phyloP scores from a whole-genome alignment of 2,888 invertebrate species.

The Mellilla xanthometata region DNA sequence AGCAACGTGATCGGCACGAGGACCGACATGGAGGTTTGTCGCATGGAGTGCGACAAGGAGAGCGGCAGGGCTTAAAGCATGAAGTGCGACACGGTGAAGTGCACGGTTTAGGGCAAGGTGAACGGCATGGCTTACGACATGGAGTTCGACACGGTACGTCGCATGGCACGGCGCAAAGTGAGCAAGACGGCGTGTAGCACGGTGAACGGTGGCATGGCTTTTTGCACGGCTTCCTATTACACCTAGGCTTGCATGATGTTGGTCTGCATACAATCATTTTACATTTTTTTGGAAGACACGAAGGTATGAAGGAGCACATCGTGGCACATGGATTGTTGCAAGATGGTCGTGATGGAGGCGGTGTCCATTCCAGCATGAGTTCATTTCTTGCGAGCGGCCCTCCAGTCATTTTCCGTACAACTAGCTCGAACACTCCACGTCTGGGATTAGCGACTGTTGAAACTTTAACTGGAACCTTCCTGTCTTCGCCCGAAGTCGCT shows the following conservation, averaged over 20 bases:
- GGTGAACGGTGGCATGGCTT: slow-evolving; percentile 32
- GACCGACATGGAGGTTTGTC: background rate
- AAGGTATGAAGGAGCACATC: slow-evolving; percentile 32
- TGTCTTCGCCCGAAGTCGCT: slow-evolving; percentile 45
- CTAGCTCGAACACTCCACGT: slow-evolving; percentile 71
- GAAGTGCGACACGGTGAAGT: background rate
- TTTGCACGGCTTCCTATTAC: slow-evolving; percentile 46
- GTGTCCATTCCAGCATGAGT: slow-evolving; percentile 74
- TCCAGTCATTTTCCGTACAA: slow-evolving; percentile 64
- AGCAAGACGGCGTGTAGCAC: background rate
- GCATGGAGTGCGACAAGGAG: background rate
- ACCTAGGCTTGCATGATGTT: slow-evolving; percentile 45
- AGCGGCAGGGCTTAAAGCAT: background rate
- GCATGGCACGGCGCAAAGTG: background rate
- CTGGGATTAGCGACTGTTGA: slow-evolving; percentile 61
- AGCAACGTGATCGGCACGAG: background rate
- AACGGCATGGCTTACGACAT: background rate
- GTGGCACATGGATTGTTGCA: slow-evolving; percentile 43
- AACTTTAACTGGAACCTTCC: slow-evolving; percentile 60
- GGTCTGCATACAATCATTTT: slow-evolving; percentile 54
- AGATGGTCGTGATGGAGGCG: slow-evolving; percentile 54
- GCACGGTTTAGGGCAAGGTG: background rate
- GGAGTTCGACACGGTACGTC: background rate
- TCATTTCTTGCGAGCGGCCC: slow-evolving; percentile 71
- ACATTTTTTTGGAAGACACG: slow-evolving; percentile 52